phyloP scores from a whole-genome alignment of 1,140 invertebrate genomes.

The Ostrea denselamellosa region DNA sequence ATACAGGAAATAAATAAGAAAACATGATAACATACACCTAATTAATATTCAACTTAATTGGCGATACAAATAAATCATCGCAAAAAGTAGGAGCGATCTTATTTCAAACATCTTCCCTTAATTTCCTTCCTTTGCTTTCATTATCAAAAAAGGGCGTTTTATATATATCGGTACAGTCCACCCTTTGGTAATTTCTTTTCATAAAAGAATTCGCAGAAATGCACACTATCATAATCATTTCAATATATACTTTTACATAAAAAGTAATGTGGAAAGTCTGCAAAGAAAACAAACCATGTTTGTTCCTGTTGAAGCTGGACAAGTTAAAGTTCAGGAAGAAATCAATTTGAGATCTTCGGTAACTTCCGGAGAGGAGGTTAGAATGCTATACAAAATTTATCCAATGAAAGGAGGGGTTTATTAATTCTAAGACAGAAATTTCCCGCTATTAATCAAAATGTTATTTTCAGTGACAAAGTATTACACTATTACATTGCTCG shows the following conservation, averaged over 20 bases:
- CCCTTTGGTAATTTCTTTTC: not conserved
- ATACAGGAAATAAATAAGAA: constrained; percentile 17
- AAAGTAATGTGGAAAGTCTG: too few relatives aligned
- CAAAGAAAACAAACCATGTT: constrained; percentile 30
- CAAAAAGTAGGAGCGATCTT: not conserved
- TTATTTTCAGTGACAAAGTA: not conserved
- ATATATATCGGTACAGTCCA: not conserved
- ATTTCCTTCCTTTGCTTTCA: not conserved
- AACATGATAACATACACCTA: not conserved
- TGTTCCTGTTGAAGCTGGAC: constrained; percentile 12
- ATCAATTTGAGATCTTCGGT: constrained; percentile 18
- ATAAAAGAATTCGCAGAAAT: too few relatives aligned
- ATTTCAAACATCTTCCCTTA: not conserved
- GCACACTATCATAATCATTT: too few relatives aligned
- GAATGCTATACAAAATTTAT: not conserved
- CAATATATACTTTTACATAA: too few relatives aligned
- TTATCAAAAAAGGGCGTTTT: not conserved
- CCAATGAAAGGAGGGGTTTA: not conserved
- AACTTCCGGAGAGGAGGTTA: constrained; percentile 28
- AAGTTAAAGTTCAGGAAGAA: constrained; percentile 37
- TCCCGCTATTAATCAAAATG: constrained; percentile 1
- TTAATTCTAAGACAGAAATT: not conserved
- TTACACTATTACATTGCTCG: not conserved
- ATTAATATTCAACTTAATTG: not conserved
- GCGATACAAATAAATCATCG: not conserved